Evolutionary conservation across 2,113 vertebrate species (phyloP), one percentile per base, ranked within the genome.

Genomic region (Zosterops japonicus): DNA sequence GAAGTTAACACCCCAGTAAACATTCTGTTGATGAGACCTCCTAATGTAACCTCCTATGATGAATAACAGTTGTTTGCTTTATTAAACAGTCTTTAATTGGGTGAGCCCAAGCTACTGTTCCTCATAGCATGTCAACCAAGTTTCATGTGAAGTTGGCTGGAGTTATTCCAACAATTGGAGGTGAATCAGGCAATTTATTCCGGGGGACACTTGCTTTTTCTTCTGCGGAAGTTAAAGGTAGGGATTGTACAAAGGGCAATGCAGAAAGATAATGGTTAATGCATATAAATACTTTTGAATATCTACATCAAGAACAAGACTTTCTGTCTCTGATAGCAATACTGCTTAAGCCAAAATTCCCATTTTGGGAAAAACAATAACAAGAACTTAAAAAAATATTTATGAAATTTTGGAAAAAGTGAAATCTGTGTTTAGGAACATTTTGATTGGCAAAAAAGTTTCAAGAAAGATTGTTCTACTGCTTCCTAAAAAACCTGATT

Each of bases 341-440:
- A 3, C 47, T 85, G 20, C 42, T 88, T 80, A 47, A 65, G 41
- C 15, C 20, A 61, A 67, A 87, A 65, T 84, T 88, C 83, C 28
- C 18, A n/a, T 60, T 79, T 12, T 3, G 22, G 36, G 21, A 8
- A 31, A 60, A 60, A 53, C 21, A 64, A 75, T 31, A 11, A 28
- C 14, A 31, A 56, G 21, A 29, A 87, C 76, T 78, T 93, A 9
- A 1, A 8, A 68, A 94, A 79, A 78, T 41, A 96, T 47, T 64
- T 72, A n/a, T 60, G 79, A 83, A 92, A 89, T 89, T 95, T 87
- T 84, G n/a, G 70, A 47, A 68, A 87, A 84, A 88, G 39, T 56
- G 4, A 89, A 87, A 87, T 82, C 52, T 87, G 44, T 91, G 29
- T 84, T 86, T 91, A 33, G 44, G 44, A 89, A 82, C 8, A 4